A percentile compares a stretch with the other conserved stretches of the same genome.
Evolutionary conservation across 2,888 invertebrate genomes (phyloP).

Genomic region (Apomyelois bistriatella): DNA sequence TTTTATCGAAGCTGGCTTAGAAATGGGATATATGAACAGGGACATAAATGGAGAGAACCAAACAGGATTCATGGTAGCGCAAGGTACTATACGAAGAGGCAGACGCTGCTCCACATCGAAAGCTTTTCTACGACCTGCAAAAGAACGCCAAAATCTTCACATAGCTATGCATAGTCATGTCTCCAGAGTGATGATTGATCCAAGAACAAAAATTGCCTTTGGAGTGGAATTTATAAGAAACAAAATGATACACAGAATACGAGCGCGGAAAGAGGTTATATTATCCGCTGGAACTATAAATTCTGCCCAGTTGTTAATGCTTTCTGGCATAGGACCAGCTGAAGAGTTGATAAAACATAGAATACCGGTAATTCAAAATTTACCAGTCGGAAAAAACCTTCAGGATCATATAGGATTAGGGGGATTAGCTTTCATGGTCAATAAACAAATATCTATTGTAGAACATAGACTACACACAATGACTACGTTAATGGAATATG

Average conservation of each 20-base stretch:
- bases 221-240: slow-evolving; percentile 91
- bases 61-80: slow-evolving; percentile 94
- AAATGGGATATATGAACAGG: slow-evolving; percentile 91
- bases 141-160: slow-evolving; percentile 90
- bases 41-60: slow-evolving; percentile 93
- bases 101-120: slow-evolving; percentile 93
- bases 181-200: slow-evolving; percentile 86
- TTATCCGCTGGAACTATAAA: slow-evolving; percentile 95
- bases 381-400: slow-evolving; percentile 91
- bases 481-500: slow-evolving; percentile 90
- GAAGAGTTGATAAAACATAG: slow-evolving; percentile 85
- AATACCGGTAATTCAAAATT: slow-evolving; percentile 89
- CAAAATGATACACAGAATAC: slow-evolving; percentile 84
- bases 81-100: slow-evolving; percentile 88
- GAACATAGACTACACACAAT: slow-evolving; percentile 89
- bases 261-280: slow-evolving; percentile 92
- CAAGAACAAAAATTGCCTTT: slow-evolving; percentile 86
- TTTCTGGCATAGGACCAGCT: slow-evolving; percentile 92
- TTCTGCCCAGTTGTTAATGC: slow-evolving; percentile 95
- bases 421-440: slow-evolving; percentile 90
- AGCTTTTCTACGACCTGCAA: slow-evolving; percentile 90
- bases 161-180: slow-evolving; percentile 91
- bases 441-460: slow-evolving; percentile 88
- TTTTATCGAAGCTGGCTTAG: slow-evolving; percentile 90
- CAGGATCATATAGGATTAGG: slow-evolving; percentile 95